Percentiles rank a stretch among this genome's conserved stretches.
Evolutionary conservation across 2,888 invertebrate genomes (phyloP).

Genomic region (Cataglyphis cursor): DNA sequence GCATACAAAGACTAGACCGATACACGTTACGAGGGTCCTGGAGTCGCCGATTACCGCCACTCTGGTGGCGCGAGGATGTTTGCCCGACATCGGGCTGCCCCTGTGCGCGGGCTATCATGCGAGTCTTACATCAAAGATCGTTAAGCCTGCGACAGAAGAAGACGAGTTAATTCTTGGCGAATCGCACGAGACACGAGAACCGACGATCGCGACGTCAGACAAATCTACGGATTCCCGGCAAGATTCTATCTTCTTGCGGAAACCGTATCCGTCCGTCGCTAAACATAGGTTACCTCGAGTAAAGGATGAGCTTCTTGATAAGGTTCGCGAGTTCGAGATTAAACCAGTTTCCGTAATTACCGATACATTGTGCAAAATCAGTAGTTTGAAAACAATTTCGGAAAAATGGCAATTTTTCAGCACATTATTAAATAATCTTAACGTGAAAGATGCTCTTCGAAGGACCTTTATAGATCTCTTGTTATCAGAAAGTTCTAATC

Average conservation of each 20-base stretch:
- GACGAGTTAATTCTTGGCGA: neutral
- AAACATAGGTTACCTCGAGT: neutral
- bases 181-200: neutral
- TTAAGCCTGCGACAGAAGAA: neutral
- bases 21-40: conserved; percentile 77
- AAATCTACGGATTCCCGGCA: neutral
- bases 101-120: conserved; percentile 74
- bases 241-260: neutral
- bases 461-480: neutral
- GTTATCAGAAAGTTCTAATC: neutral
- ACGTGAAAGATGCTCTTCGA: neutral
- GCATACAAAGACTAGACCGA: conserved; percentile 27
- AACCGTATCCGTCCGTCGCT: neutral
- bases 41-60: conserved; percentile 82
- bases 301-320: neutral
- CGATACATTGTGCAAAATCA: neutral
- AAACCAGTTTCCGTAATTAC: neutral
- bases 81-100: conserved; percentile 82
- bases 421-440: neutral
- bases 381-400: neutral
- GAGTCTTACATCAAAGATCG: neutral
- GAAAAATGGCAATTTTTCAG: neutral
- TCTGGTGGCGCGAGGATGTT: conserved; percentile 81
- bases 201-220: neutral
- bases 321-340: neutral